phyloP scores from a whole-genome alignment of 2,113 vertebrate species.

The Tragelaphus strepsiceros region DNA sequence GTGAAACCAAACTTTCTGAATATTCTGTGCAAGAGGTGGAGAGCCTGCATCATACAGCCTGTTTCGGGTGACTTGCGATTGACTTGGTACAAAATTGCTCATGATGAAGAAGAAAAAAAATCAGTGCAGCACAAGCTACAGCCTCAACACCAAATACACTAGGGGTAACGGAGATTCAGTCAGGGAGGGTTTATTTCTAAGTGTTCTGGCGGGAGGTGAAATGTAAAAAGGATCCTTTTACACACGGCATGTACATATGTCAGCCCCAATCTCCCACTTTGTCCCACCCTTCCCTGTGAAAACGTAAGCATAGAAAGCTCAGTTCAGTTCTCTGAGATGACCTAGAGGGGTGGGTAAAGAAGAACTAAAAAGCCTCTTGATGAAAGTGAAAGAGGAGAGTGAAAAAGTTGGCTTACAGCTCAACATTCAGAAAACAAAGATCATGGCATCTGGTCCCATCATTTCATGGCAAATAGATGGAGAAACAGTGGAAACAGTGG shows the following conservation, averaged over 20 bases:
- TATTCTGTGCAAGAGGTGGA: neutral
- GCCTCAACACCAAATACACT: neutral
- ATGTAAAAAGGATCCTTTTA: neutral
- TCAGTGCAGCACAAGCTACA: accelerated
- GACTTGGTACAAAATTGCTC: neutral
- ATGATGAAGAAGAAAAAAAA: neutral
- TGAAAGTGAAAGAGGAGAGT: neutral
- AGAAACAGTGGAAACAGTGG: neutral
- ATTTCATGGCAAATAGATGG: neutral
- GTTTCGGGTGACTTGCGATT: accelerated
- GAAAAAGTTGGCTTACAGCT: neutral
- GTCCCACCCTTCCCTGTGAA: neutral
- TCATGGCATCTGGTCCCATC: neutral
- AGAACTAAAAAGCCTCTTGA: neutral
- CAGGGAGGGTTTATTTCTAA: neutral
- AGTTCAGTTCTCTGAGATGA: neutral
- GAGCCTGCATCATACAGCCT: neutral
- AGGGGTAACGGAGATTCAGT: neutral
- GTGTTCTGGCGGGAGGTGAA: neutral
- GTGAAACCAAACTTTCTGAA: neutral
- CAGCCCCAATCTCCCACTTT: accelerated
- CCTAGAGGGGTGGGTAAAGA: neutral
- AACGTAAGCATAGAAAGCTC: neutral
- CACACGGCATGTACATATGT: accelerated
- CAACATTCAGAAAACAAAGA: neutral